phyloP scores from a whole-genome alignment of 2,797 vertebrate species.

The Melanitta fusca region DNA sequence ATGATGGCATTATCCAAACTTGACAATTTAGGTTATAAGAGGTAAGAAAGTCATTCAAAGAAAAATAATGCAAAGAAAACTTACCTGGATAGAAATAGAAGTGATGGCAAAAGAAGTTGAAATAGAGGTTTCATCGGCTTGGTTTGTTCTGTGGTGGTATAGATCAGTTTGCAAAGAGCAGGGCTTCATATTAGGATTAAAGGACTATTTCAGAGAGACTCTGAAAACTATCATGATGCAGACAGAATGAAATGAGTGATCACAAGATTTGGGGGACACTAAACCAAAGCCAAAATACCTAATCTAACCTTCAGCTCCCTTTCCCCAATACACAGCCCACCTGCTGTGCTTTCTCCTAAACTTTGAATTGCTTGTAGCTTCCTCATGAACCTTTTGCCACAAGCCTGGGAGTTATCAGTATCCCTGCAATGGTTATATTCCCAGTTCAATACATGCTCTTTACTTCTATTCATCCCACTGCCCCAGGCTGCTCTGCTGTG shows the following conservation, averaged over 20 bases:
- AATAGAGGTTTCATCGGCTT: background rate
- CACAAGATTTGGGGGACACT: background rate
- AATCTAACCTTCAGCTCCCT: background rate
- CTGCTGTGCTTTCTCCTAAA: background rate
- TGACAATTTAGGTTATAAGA: background rate
- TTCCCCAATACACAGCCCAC: background rate
- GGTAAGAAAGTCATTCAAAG: background rate
- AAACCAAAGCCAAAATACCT: background rate
- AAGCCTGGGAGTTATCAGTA: background rate
- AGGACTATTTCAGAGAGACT: background rate
- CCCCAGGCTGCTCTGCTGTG: background rate
- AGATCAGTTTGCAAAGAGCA: background rate
- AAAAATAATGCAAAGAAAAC: background rate
- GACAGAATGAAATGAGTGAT: background rate
- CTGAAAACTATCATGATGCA: background rate
- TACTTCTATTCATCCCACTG: background rate
- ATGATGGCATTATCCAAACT: background rate
- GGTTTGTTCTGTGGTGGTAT: background rate
- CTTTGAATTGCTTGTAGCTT: background rate
- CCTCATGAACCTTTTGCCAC: background rate
- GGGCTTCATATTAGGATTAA: accelerated
- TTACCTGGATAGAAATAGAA: background rate
- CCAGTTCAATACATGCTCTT: background rate
- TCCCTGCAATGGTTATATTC: background rate
- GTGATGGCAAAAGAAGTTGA: background rate